Percentiles rank a stretch among this genome's conserved stretches.
phyloP scores from a whole-genome alignment of 2,888 invertebrate genomes.

The Ceramica pisi region DNA sequence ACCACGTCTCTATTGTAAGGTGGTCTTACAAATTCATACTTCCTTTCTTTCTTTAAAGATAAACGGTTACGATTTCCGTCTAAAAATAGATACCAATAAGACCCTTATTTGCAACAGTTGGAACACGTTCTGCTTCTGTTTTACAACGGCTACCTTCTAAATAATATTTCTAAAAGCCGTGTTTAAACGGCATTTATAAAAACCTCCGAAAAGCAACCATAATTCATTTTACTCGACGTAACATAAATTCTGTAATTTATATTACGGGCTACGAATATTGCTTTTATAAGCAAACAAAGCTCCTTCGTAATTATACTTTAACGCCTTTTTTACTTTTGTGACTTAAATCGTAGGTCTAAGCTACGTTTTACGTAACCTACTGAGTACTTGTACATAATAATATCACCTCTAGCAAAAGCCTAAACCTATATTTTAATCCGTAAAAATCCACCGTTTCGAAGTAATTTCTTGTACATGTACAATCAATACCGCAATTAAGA shows the following conservation, averaged over 20 bases:
- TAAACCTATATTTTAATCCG: not conserved
- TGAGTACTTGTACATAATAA: not conserved
- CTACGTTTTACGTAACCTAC: not conserved
- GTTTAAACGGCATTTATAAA: no score
- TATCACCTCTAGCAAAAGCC: not conserved
- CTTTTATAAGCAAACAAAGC: not conserved
- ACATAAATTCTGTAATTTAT: not conserved
- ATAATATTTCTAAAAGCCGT: not conserved
- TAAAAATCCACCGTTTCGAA: not conserved
- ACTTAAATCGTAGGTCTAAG: not conserved
- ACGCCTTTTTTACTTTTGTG: not conserved
- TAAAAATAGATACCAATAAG: not conserved
- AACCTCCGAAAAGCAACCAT: not conserved
- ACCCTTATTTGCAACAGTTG: not conserved
- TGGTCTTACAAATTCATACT: constrained; percentile 7
- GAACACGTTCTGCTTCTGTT: not conserved
- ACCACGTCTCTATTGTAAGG: constrained; percentile 27
- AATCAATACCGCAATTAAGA: constrained; percentile 5
- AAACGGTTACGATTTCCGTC: constrained; percentile 4
- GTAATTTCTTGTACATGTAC: not conserved
- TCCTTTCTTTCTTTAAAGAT: not conserved
- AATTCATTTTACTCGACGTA: not conserved
- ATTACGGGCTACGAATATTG: not conserved
- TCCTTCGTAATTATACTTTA: not conserved
- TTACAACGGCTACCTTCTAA: not conserved